A percentile compares a stretch with the other conserved stretches of the same genome.
Conservation (phyloP, 1,140 invertebrate species). For the Trypoxylus dichotomus region DNA sequence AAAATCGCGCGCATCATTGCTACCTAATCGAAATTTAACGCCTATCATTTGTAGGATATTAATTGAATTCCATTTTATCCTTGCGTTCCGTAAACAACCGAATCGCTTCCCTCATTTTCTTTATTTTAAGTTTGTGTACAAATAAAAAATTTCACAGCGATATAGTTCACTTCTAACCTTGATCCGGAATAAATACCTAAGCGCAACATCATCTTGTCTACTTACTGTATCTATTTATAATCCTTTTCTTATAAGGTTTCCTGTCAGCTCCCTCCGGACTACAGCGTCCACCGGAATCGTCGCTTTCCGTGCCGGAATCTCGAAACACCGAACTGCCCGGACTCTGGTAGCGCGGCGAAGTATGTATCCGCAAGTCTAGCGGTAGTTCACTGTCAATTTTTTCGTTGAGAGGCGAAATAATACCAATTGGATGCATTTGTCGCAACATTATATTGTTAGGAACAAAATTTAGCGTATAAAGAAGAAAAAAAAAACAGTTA, state of each 20-base stretch:
- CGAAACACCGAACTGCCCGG: conserved; percentile 30
- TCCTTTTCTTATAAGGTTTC: conserved; percentile 85
- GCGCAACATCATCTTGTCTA: conserved; percentile 49
- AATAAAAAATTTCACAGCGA: neutral
- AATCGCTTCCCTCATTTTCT: too few relatives aligned
- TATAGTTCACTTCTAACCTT: neutral
- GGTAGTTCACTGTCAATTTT: conserved; percentile 57
- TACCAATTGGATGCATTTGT: neutral
- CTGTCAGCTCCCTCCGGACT: conserved; percentile 61
- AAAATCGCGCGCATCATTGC: too few relatives aligned
- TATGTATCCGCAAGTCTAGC: conserved; percentile 62
- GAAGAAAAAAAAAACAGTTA: too few relatives aligned
- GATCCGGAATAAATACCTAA: neutral
- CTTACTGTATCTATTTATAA: conserved; percentile 90
- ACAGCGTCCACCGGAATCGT: conserved; percentile 68
- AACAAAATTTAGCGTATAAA: neutral
- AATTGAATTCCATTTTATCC: too few relatives aligned
- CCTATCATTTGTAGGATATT: too few relatives aligned
- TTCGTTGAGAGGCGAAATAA: conserved; percentile 52
- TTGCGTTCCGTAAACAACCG: too few relatives aligned
- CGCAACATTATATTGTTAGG: conserved; percentile 2
- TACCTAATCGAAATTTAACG: too few relatives aligned
- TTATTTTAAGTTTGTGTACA: neutral
- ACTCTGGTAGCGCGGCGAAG: conserved; percentile 37
- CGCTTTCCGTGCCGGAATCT: conserved; percentile 74